Evolutionary conservation across 2,113 vertebrate genomes (phyloP).

Genomic region (Percopsis transmontana): DNA sequence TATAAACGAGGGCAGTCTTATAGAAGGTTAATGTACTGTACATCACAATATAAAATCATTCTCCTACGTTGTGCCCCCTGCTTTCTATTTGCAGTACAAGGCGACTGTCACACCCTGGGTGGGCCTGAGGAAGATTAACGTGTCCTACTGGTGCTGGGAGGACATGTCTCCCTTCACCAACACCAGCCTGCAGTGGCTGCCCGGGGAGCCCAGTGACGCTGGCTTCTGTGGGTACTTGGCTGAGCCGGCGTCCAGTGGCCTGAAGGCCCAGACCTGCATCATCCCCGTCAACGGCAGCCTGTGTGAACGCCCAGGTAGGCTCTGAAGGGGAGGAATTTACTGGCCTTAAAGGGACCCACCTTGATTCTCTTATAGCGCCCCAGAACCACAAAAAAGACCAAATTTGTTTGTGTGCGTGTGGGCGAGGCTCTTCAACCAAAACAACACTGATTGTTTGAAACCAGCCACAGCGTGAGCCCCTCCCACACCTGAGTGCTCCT

Average conservation of each 20-base stretch:
- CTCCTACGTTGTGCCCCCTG: too few species aligned
- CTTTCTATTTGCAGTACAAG: conserved; percentile 78
- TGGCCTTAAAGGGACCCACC: too few species aligned
- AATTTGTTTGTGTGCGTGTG: too few species aligned
- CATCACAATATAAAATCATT: not conserved
- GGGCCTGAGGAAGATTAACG: conserved; percentile 94
- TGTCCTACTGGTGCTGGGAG: conserved; percentile 99
- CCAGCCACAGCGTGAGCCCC: too few species aligned
- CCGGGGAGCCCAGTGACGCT: conserved; percentile 89
- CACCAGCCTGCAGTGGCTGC: conserved; percentile 90
- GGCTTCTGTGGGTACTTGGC: conserved; percentile 95
- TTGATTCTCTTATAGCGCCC: too few species aligned
- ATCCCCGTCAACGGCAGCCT: conserved; percentile 88
- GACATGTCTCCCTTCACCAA: conserved; percentile 99
- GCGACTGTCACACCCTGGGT: conserved; percentile 92
- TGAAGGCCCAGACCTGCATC: conserved; percentile 91
- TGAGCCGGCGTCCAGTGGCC: conserved; percentile 81
- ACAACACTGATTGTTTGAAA: too few species aligned
- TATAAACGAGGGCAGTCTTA: too few species aligned
- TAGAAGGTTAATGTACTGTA: too few species aligned
- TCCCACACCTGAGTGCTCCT: too few species aligned
- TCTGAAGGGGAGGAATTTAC: too few species aligned
- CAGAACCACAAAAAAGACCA: too few species aligned
- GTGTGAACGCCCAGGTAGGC: conserved; percentile 91
- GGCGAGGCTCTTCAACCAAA: too few species aligned